These are phyloP conservation scores for Episyrphus balteatus DNA, from an alignment of 1,140 invertebrate genomes.

Conservation along the genomic window DNA sequence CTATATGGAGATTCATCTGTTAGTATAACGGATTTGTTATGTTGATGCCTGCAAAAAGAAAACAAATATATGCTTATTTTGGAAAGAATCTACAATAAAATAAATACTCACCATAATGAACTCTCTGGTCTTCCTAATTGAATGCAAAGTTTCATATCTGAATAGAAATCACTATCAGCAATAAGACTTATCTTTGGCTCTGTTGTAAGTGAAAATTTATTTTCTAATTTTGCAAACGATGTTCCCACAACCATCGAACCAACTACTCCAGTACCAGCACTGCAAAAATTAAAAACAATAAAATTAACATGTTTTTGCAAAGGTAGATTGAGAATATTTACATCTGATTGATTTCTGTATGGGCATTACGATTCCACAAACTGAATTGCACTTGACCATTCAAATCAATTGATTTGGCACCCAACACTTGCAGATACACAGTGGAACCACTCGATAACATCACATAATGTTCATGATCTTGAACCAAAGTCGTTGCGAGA, in stretches of 20 bases:
- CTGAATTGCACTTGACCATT: constrained; percentile 75
- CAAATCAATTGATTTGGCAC: constrained; percentile 70
- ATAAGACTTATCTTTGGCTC: constrained; percentile 63
- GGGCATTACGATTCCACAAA: constrained; percentile 76
- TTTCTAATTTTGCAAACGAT: constrained; percentile 53
- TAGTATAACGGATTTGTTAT: constrained; percentile 16
- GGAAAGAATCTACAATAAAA: not conserved
- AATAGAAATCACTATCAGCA: constrained; percentile 71
- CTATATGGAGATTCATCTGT: constrained; percentile 13
- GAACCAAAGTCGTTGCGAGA: constrained; percentile 59
- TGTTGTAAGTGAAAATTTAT: constrained; percentile 57
- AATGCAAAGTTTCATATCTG: constrained; percentile 66
- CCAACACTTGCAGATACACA: constrained; percentile 55
- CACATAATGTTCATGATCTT: constrained; percentile 60
- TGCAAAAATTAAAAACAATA: constrained; percentile 32
- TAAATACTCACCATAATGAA: constrained; percentile 44
- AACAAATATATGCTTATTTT: not conserved
- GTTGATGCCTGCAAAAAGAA: constrained; percentile 12
- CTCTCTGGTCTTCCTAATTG: constrained; percentile 63
- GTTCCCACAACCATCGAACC: constrained; percentile 56
- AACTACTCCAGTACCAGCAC: constrained; percentile 56
- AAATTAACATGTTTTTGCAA: not conserved
- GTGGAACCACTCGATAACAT: constrained; percentile 64
- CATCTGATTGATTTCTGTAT: constrained; percentile 68
- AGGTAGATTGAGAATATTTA: constrained; percentile 32